Conservation (phyloP, 2,888 invertebrate species). For the Caenorhabditis wallacei region DNA sequence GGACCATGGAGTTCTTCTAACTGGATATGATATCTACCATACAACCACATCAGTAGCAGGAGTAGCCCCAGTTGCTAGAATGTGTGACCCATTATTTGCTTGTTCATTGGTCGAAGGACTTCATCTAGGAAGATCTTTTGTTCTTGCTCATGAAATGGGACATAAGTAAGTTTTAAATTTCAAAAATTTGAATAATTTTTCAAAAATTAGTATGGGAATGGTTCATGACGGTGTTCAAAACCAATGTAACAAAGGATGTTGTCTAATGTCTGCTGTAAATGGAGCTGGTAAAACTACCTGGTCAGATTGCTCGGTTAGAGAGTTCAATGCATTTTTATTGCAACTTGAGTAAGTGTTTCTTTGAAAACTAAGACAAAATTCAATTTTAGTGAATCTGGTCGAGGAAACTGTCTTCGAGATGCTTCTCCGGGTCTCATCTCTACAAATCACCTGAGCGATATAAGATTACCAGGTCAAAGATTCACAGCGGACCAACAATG, state of each 20-base stretch:
- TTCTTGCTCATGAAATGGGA: slow-evolving; percentile 83
- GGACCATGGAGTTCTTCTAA: slow-evolving; percentile 83
- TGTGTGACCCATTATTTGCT: slow-evolving; percentile 83
- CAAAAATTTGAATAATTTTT: not conserved
- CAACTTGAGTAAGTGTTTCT: slow-evolving; percentile 79
- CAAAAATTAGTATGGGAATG: slow-evolving; percentile 83
- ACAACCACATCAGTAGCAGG: slow-evolving; percentile 83
- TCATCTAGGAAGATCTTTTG: slow-evolving; percentile 82
- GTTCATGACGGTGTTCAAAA: slow-evolving; percentile 83
- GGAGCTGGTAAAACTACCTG: slow-evolving; percentile 83
- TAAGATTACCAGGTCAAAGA: slow-evolving; percentile 80
- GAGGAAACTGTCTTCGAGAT: slow-evolving; percentile 82
- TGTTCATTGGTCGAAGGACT: slow-evolving; percentile 83
- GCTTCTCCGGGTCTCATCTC: slow-evolving; percentile 74
- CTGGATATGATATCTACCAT: slow-evolving; percentile 83
- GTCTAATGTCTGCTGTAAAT: slow-evolving; percentile 83
- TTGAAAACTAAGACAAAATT: too few species aligned
- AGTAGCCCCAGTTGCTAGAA: slow-evolving; percentile 83
- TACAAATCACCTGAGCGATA: slow-evolving; percentile 78
- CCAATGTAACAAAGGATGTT: slow-evolving; percentile 81
- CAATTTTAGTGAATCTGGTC: slow-evolving; percentile 80
- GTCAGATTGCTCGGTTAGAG: slow-evolving; percentile 81
- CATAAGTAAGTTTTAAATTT: slow-evolving; percentile 79
- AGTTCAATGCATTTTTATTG: slow-evolving; percentile 82
- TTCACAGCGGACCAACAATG: slow-evolving; percentile 83